These are phyloP conservation scores for Dreissena polymorpha DNA, from an alignment of 1,140 invertebrate genomes.

Conservation along the genomic window DNA sequence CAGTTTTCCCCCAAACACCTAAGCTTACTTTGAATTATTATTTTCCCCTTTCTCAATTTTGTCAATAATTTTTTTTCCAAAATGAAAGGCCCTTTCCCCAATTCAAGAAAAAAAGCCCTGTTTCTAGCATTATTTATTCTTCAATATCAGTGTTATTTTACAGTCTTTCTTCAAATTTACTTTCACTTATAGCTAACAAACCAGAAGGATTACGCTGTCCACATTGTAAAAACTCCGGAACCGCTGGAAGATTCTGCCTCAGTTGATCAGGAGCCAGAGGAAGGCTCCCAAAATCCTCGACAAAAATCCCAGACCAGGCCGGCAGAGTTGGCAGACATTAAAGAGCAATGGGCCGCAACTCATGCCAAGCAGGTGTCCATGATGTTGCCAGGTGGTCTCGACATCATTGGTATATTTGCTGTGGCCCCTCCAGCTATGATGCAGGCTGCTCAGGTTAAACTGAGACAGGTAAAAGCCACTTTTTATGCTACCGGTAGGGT, in stretches of 20 bases:
- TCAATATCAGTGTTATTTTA: not conserved
- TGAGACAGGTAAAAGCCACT: conserved; percentile 74
- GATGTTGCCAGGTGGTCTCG: conserved; percentile 91
- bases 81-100: not conserved
- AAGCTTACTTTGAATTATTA: too few relatives aligned
- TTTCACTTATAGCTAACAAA: conserved; percentile 80
- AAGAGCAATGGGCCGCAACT: conserved; percentile 75
- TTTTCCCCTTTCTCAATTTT: not conserved
- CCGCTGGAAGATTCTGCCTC: conserved; percentile 81
- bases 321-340: conserved; percentile 64
- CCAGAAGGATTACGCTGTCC: conserved; percentile 86
- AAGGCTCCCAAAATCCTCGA: conserved; percentile 47
- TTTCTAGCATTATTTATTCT: not conserved
- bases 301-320: conserved; percentile 58
- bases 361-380: conserved; percentile 84
- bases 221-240: conserved; percentile 86
- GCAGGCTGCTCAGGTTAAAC: conserved; percentile 74
- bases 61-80: conserved; percentile 5
- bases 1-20: too few relatives aligned
- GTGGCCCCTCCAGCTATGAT: conserved; percentile 85
- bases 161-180: not conserved
- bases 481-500: too few relatives aligned
- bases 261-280: conserved; percentile 70
- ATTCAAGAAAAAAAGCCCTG: not conserved
- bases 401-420: conserved; percentile 85